A percentile compares a stretch with the other conserved stretches of the same genome.
Conservation (phyloP, 2,888 invertebrate species). For the Prosopocoilus inquinatus region DNA sequence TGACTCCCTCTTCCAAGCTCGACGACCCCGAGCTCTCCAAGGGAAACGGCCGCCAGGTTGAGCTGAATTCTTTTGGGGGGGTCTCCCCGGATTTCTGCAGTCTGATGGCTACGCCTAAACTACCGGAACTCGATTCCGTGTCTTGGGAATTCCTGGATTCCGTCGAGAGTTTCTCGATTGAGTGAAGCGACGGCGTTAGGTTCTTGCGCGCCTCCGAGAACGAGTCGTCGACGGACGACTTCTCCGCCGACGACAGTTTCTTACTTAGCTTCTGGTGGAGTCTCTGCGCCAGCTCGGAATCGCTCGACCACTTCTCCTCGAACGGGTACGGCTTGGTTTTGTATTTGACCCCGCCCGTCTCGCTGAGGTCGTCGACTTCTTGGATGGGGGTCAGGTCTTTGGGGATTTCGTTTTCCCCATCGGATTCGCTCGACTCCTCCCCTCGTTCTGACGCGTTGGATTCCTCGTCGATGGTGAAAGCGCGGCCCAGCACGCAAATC, state of each 20-base stretch:
- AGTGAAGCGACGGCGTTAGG: constrained; percentile 39
- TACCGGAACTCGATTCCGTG: constrained; percentile 74
- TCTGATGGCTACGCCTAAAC: constrained; percentile 67
- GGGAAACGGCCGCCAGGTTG: constrained; percentile 81
- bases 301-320: constrained; percentile 51
- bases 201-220: constrained; percentile 34
- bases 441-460: constrained; percentile 31
- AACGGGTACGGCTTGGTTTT: constrained; percentile 48
- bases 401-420: constrained; percentile 40
- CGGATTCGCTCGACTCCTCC: constrained; percentile 40
- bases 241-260: constrained; percentile 47
- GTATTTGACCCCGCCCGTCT: constrained; percentile 29
- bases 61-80: constrained; percentile 65
- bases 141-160: constrained; percentile 72
- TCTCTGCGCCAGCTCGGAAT: constrained; percentile 47
- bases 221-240: constrained; percentile 47
- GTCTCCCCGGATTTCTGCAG: constrained; percentile 56
- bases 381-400: constrained; percentile 43
- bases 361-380: constrained; percentile 32
- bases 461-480: constrained; percentile 51
- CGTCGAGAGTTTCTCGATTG: constrained; percentile 51
- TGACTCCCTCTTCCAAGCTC: constrained; percentile 80
- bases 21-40: constrained; percentile 84
- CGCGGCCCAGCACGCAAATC: constrained; percentile 48
- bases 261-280: constrained; percentile 47